phyloP scores from a whole-genome alignment of 2,113 vertebrate genomes.

The Aviceda subcristata region DNA sequence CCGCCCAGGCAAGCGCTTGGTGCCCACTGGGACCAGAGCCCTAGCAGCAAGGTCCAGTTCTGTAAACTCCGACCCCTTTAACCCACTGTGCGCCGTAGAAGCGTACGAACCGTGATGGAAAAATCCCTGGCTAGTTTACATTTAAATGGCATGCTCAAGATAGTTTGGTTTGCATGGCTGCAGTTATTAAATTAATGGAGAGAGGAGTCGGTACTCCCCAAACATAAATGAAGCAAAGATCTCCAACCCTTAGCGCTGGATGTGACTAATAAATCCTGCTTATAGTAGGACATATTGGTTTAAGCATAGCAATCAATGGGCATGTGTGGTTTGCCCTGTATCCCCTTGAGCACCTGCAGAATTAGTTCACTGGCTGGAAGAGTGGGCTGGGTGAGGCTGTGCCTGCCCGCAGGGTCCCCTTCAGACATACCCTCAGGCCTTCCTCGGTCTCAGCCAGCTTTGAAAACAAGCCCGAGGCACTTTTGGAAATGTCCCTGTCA shows the following conservation, averaged over 20 bases:
- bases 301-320: not conserved
- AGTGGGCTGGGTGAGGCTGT: not conserved
- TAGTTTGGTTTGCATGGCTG: not conserved
- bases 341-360: not conserved
- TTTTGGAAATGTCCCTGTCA: not conserved
- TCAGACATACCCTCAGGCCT: not conserved
- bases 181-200: not conserved
- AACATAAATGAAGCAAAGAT: not conserved
- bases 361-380: not conserved
- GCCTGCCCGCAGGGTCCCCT: not conserved
- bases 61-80: not conserved
- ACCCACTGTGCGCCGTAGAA: not conserved
- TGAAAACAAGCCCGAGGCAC: not conserved
- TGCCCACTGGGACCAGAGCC: not conserved
- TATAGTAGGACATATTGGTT: not conserved
- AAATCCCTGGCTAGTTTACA: not conserved
- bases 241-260: not conserved
- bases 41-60: not conserved
- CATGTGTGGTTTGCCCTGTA: not conserved
- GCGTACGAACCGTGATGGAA: not conserved
- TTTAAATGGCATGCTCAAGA: not conserved
- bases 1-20: not conserved
- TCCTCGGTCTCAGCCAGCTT: not conserved
- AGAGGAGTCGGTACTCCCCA: not conserved
- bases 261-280: not conserved